These are phyloP conservation scores for Antigone vipio DNA, from an alignment of 2,113 vertebrate genomes.

Conservation along the genomic window DNA sequence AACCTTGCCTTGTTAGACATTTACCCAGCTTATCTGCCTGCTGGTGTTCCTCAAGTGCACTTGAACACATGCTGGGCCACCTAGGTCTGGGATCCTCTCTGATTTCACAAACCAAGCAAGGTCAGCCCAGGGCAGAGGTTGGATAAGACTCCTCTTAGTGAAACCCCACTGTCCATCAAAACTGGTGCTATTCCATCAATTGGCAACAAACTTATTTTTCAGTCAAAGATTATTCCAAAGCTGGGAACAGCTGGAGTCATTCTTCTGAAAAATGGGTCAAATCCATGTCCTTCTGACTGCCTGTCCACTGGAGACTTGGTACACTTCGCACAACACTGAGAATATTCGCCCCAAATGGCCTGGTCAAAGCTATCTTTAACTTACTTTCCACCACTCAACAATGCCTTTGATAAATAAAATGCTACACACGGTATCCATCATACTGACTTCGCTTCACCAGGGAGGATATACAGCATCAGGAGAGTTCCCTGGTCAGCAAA, in stretches of 20 bases:
- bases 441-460: background rate
- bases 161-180: background rate
- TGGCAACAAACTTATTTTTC: background rate
- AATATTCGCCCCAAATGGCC: background rate
- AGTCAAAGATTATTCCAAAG: background rate
- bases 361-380: background rate
- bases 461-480: background rate
- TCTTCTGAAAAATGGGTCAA: background rate
- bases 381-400: background rate
- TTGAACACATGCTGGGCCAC: conserved; percentile 33
- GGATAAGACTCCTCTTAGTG: background rate
- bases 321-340: background rate
- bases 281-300: background rate
- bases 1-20: conserved; percentile 19
- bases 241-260: background rate
- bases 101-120: conserved; percentile 35
- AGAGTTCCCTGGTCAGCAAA: background rate
- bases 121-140: conserved; percentile 31
- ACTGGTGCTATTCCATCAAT: background rate
- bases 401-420: background rate
- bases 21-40: conserved; percentile 15
- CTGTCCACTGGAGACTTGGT: background rate
- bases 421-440: accelerated
- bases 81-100: background rate
- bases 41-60: conserved; percentile 21